phyloP scores from a whole-genome alignment of 2,113 vertebrate species.

The Lampris incognitus region DNA sequence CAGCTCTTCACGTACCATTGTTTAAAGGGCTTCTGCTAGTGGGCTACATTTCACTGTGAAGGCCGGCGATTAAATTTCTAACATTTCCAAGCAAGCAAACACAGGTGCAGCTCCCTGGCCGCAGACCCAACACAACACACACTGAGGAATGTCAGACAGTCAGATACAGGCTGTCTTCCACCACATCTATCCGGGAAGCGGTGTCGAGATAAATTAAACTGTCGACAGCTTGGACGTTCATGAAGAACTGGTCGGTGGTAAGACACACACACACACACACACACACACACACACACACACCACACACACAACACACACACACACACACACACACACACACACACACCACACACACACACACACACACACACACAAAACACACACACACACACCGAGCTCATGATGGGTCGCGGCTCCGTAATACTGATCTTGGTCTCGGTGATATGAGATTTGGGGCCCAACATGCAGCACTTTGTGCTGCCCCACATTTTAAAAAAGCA shows the following conservation, averaged over 20 bases:
- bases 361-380: no score
- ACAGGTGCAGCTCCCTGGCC: conserved; percentile 57
- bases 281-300: conserved; percentile 8
- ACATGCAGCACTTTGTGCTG: no score
- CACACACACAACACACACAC: background rate
- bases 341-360: background rate
- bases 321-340: conserved; percentile 4
- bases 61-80: conserved; percentile 9
- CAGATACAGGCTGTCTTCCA: conserved; percentile 15
- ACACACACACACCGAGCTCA: no score
- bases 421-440: no score
- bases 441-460: no score
- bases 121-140: conserved; percentile 21
- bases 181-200: conserved; percentile 22
- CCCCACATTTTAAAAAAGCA: no score
- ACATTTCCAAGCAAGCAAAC: conserved; percentile 49
- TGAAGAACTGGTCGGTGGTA: conserved; percentile 22
- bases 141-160: conserved; percentile 5
- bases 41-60: conserved; percentile 52
- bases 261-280: conserved; percentile 22
- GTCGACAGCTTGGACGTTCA: background rate
- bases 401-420: no score
- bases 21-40: conserved; percentile 14
- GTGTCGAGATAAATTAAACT: conserved; percentile 45
- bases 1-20: conserved; percentile 21